Evolutionary conservation across 2,888 invertebrate species (phyloP).

Genomic region (Tromatobia lineatoria): DNA sequence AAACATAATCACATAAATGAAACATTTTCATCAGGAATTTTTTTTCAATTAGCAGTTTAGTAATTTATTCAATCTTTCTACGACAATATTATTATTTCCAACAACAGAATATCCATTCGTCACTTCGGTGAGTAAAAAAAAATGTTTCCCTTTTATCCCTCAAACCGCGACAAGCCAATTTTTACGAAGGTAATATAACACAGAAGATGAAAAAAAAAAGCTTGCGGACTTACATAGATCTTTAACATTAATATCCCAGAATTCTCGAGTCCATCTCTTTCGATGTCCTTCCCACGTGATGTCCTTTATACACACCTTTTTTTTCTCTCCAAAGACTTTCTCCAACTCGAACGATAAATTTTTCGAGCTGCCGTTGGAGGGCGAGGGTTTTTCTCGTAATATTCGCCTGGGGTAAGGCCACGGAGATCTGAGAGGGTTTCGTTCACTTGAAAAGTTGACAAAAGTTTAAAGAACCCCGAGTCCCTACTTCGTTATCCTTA

Average conservation of each 20-base stretch:
- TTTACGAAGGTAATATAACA: neutral
- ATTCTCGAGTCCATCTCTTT: conserved; percentile 23
- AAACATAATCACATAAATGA: too few species aligned
- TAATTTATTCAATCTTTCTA: too few species aligned
- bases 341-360: conserved; percentile 65
- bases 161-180: neutral
- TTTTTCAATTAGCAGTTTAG: too few species aligned
- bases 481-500: conserved; percentile 47
- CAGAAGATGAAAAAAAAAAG: neutral
- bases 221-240: conserved; percentile 9
- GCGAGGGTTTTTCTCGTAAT: conserved; percentile 38
- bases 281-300: conserved; percentile 23
- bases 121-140: neutral
- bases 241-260: conserved; percentile 28
- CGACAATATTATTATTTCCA: neutral
- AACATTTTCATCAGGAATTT: too few species aligned
- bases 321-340: conserved; percentile 33
- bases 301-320: neutral
- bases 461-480: conserved; percentile 62
- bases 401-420: conserved; percentile 47
- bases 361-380: conserved; percentile 25
- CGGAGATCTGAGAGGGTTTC: conserved; percentile 29
- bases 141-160: neutral
- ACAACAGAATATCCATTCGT: neutral
- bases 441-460: conserved; percentile 55